Base-by-base conservation (phyloP, 2,888 invertebrate genomes). In the Neelides folsomi region DNA sequence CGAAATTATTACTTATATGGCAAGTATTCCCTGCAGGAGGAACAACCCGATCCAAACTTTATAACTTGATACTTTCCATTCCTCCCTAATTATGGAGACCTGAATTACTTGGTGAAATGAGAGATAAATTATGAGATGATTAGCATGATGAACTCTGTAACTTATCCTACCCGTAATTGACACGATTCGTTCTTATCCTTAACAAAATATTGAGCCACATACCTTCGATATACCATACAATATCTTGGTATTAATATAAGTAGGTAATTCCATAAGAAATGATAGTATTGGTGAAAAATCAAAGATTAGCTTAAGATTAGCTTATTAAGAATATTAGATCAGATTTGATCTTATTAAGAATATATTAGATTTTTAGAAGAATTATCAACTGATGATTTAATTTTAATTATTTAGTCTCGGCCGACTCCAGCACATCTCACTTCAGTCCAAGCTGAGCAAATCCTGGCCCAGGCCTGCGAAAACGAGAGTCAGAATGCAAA, bases 401-500 rank as follows among this genome's bases (percentile, higher is more conserved):
- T 47, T 47, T 40, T 13, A 47, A 52, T 66, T 66, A n/a, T n/a
- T 60, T 75, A 92, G 87, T 83, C 87, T 58, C 80, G 93, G 66
- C 92, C 93, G 56, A 93, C 93, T 49, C 93, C 93, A 62, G 93
- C 94, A 59, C 94, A 94, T 75, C 77, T 94, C 69, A 94, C 94
- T 49, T 93, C 93, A 64, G 90, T 92, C 63, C 90, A 92, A 73
- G 94, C 94, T 49, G 94, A 94, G 72, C 88, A 92, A 73, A 89
- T 94, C 69, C 76, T 94, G 69, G 92, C 93, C 61, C 83, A 86
- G 69, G 94, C 94, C 57, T 94, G 94, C 73, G 94, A 94, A 75
- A 94, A 94, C 71, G 94, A 94, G 75, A 89, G 89, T 73, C 84
- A 90, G 73, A 94, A 94, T 73, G 94, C 93, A 56, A 94, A 94